phyloP scores from a whole-genome alignment of 2,888 invertebrate genomes.

The Platycheirus rosarum region DNA sequence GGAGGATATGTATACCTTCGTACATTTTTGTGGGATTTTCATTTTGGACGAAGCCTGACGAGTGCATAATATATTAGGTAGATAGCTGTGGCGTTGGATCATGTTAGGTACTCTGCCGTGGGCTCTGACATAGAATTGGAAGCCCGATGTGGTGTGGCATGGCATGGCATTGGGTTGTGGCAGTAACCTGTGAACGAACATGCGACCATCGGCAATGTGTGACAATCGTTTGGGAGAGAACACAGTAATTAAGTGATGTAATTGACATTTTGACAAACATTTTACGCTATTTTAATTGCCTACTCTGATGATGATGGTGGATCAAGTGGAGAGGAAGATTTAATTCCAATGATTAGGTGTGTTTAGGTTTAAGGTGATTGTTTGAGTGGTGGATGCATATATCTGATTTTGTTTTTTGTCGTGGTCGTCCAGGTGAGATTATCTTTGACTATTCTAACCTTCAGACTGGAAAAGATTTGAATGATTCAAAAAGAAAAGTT shows the following conservation, averaged over 20 bases:
- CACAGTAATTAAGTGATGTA: slow-evolving; percentile 62
- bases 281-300: slow-evolving; percentile 60
- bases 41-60: slow-evolving; percentile 25
- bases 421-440: no score
- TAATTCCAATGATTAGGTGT: not conserved
- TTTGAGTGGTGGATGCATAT: no score
- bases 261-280: slow-evolving; percentile 68
- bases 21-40: slow-evolving; percentile 19
- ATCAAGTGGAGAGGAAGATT: slow-evolving; percentile 5
- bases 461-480: no score
- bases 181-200: slow-evolving; percentile 6
- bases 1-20: not conserved
- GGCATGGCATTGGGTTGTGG: slow-evolving; percentile 20
- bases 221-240: slow-evolving; percentile 27
- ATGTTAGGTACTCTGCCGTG: not conserved
- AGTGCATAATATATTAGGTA: not conserved
- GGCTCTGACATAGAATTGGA: slow-evolving; percentile 15
- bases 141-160: slow-evolving; percentile 28
- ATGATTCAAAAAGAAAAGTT: no score
- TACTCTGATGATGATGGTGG: not conserved
- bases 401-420: no score
- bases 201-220: slow-evolving; percentile 17
- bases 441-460: no score
- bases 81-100: slow-evolving; percentile 11
- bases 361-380: not conserved